A percentile compares a stretch with the other conserved stretches of the same genome.
Conservation (phyloP, 2,113 vertebrate species). For the Dolichallabes microphthalmus region DNA sequence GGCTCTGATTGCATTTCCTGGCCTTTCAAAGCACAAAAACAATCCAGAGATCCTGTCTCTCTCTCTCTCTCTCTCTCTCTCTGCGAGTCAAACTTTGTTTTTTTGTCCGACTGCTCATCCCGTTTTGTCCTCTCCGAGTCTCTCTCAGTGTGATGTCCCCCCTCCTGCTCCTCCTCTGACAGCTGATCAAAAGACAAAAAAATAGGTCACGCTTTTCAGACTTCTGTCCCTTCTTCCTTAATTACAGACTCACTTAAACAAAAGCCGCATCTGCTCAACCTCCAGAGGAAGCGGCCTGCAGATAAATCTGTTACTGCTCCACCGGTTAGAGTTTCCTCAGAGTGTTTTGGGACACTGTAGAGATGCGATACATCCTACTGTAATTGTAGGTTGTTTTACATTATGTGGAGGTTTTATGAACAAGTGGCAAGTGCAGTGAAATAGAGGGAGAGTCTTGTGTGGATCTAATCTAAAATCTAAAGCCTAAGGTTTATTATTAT, state of each 20-base stretch:
- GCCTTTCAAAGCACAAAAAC: constrained; percentile 20
- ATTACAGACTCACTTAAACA: constrained; percentile 80
- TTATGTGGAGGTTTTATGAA: neutral
- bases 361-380: neutral
- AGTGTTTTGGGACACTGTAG: neutral
- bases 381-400: neutral
- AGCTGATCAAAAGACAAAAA: constrained; percentile 77
- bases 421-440: neutral
- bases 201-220: constrained; percentile 82
- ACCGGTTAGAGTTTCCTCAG: constrained; percentile 35
- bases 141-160: constrained; percentile 2
- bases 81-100: neutral
- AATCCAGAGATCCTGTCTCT: neutral
- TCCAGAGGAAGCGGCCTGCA: constrained; percentile 68
- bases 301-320: constrained; percentile 65
- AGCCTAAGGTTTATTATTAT: neutral
- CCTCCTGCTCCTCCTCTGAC: constrained; percentile 72
- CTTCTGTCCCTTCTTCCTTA: constrained; percentile 77
- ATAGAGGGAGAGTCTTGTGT: neutral
- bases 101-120: constrained; percentile 10
- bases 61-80: neutral
- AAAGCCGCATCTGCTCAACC: constrained; percentile 82
- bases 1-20: neutral
- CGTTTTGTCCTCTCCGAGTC: constrained; percentile 17
- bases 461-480: neutral